Evolutionary conservation across 92 coral and sea anemone species (phyloP), one percentile per base, ranked within the genome.

Genomic region (Anthopleura xanthogrammica): DNA sequence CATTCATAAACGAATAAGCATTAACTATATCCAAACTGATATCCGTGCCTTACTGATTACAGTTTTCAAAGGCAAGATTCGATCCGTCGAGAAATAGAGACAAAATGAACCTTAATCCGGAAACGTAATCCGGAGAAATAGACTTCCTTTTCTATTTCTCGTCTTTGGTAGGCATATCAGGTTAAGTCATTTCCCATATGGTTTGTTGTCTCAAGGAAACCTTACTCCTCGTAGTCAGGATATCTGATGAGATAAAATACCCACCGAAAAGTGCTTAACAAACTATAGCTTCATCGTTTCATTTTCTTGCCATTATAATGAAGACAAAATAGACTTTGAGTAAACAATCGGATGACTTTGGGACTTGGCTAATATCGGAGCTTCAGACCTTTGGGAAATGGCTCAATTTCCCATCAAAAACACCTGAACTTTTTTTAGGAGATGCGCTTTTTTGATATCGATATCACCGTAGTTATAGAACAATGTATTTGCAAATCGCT

Each of bases 21-120:
- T 81, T 81, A 60, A 48, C 77, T n/a, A 24, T 43, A 41, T 12
- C 65, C 19, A 46, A 41, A 48, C 60, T 72, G 41, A 50, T 70
- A 81, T 81, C 77, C 65, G 52, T n/a, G 40, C 75, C 36, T 62
- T 41, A 40, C 55, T 81, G 77, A 68, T 81, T 68, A 68, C 74
- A 68, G 77, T 70, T 46, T 81, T 81, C 77, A 43, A 68, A 76
- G 54, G 43, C 74, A 66, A 66, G 74, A 50, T 81, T 81, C 74
- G 84, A 81, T 81, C 84, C 84, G 62, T 81, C 65, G 77, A 81
- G 75, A 81, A 70, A 65, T 80, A 22, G 57, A 80, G 83, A 60
- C 57, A 80, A 80, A 80, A 81, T 81, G 84, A 70, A 64, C 65
- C 77, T 70, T 81, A 81, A 81, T 81, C 84, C 84, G 84, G 84